A percentile compares a stretch with the other conserved stretches of the same genome.
Evolutionary conservation across 2,888 invertebrate species (phyloP).

Genomic region (Leptodirus hochenwartii): DNA sequence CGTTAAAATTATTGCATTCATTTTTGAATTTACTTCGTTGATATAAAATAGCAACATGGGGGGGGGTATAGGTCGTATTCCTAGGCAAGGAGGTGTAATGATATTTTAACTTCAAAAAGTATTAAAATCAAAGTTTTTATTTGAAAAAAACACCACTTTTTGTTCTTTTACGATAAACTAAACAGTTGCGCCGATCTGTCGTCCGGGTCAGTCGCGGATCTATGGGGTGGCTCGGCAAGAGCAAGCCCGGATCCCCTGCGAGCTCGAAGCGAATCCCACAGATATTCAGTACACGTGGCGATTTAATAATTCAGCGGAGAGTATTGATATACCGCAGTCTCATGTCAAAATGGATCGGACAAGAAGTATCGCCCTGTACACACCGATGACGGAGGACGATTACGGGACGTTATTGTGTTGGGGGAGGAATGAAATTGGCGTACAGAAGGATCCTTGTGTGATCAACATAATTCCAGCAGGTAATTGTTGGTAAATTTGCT

Average conservation of each 20-base stretch:
- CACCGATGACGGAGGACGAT: constrained; percentile 53
- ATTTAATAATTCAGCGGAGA: constrained; percentile 57
- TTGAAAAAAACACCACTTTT: constrained; percentile 1
- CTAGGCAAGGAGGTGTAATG: no score
- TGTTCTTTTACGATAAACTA: background rate
- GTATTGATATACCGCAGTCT: constrained; percentile 45
- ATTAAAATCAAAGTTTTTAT: no score
- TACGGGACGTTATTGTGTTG: constrained; percentile 59
- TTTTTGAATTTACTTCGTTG: no score
- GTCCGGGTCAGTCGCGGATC: constrained; percentile 44
- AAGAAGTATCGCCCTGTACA: constrained; percentile 46
- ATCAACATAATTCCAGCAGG: constrained; percentile 59
- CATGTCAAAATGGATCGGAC: constrained; percentile 40
- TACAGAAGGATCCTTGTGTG: constrained; percentile 53
- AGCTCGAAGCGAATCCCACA: constrained; percentile 54
- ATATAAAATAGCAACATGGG: no score
- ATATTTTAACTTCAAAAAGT: no score
- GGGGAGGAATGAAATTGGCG: constrained; percentile 54
- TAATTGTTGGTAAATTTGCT: no score
- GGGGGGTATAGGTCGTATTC: no score
- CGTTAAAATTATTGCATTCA: no score
- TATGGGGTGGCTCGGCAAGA: constrained; percentile 60
- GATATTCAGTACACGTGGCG: constrained; percentile 54
- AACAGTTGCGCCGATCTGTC: constrained; percentile 53
- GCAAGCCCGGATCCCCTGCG: constrained; percentile 47